Evolutionary conservation across 2,113 vertebrate species (phyloP).

Genomic region (Phycodurus eques): DNA sequence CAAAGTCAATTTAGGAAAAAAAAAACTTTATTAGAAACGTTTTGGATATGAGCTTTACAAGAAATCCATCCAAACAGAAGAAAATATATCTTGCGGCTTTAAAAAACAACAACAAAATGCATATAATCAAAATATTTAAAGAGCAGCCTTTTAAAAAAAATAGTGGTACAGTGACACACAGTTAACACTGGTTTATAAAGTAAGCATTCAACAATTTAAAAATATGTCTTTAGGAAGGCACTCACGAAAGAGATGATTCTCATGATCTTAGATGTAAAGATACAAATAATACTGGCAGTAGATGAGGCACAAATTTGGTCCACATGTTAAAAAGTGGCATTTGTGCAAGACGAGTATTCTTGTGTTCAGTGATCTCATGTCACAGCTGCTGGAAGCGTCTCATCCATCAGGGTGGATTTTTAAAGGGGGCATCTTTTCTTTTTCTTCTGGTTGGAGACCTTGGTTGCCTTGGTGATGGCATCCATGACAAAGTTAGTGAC

Average conservation of each 20-base stretch:
- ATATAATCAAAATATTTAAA: constrained; percentile 20
- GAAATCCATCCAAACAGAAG: constrained; percentile 16
- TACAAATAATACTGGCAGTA: constrained; percentile 15
- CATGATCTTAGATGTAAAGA: constrained; percentile 12
- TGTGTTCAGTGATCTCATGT: not conserved
- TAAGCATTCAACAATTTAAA: constrained; percentile 13
- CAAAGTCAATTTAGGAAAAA: not conserved
- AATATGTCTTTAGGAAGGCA: constrained; percentile 13
- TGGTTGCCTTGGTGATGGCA: constrained; percentile 47
- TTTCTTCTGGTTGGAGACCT: constrained; percentile 25
- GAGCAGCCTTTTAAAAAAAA: constrained; percentile 34
- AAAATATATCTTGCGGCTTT: constrained; percentile 3
- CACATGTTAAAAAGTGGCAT: constrained; percentile 19
- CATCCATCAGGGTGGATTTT: constrained; percentile 24
- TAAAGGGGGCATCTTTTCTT: constrained; percentile 60
- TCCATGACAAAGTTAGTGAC: constrained; percentile 47
- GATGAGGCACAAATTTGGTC: constrained; percentile 23
- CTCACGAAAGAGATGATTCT: constrained; percentile 10
- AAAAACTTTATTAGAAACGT: constrained; percentile 44
- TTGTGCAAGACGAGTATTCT: constrained; percentile 7
- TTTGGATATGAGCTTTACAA: constrained; percentile 16
- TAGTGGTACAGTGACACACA: constrained; percentile 32
- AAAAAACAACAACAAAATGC: constrained; percentile 13
- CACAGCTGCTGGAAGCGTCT: not conserved
- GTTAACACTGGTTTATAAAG: constrained; percentile 17